Evolutionary conservation across 1,140 invertebrate genomes (phyloP), one percentile per base, ranked within the genome.

Genomic region (Dendrolimus punctatus): DNA sequence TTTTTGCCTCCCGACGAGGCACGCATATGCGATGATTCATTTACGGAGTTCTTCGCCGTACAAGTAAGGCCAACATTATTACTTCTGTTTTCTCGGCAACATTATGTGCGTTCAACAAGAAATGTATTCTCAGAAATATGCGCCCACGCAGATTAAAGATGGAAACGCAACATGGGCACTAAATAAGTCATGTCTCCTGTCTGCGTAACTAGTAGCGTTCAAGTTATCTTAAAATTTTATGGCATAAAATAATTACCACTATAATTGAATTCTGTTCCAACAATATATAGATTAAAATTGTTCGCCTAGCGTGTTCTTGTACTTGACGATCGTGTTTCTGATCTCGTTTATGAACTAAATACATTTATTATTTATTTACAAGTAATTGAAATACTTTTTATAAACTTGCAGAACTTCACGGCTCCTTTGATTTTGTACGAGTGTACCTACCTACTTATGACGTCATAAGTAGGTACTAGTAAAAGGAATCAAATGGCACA

Each of bases 11-110:
- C 57, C 69, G 75, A 80, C 76, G 83, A 78, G 80, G 76, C 66
- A 72, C 73, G 83, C 80, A 86, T 86, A 83, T 79, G 70, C 71
- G 80, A 84, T 84, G 80, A 83, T 82, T 84, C 80, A 83, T 86
- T 83, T 82, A 82, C 82, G 79, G 77, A 83, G 66, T 75, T 83
- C 71, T 78, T 77, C 73, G 60, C 76, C 73, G 71, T 81, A 81
- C 79, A 75, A 74, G 79, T 84, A 84, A 76, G 72, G 72, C 78
- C 79, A 80, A 77, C 76, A 80, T 79, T 83, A 85, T 83, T 82
- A 82, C 74, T 78, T 80, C 79, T 82, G 79, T 85, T 80, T 79
- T 81, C 74, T 84, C 74, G 59, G 73, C 78, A 80, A 68, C 73
- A 77, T 81, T 80, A 76, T 78, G 68, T 76, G 76, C 75, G 68